Evolutionary conservation across 2,888 invertebrate genomes (phyloP).

Genomic region (Mimachlamys varia): DNA sequence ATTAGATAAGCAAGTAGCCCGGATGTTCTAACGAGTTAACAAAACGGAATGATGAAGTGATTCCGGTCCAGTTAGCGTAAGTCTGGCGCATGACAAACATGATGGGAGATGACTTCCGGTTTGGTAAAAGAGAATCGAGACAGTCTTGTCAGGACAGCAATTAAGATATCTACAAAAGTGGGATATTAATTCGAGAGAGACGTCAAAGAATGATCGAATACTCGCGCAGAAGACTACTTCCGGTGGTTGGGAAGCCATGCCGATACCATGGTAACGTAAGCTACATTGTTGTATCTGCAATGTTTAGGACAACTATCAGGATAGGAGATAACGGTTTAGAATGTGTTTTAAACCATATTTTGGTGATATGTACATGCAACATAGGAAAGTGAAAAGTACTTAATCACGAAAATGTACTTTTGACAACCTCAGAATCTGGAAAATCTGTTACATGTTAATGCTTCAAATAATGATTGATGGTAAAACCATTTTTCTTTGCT

Average conservation of each 20-base stretch:
- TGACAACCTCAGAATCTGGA: too few relatives aligned
- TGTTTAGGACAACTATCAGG: neutral
- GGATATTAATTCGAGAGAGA: neutral
- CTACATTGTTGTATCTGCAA: too few relatives aligned
- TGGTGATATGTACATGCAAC: neutral
- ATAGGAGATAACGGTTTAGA: neutral
- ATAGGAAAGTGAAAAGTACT: too few relatives aligned
- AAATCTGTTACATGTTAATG: too few relatives aligned
- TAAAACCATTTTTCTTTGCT: neutral
- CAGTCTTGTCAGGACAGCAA: neutral
- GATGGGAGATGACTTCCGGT: neutral
- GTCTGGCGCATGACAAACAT: neutral
- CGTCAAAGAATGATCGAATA: neutral
- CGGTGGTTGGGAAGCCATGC: neutral
- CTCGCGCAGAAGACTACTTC: neutral
- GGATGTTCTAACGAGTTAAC: constrained; percentile 3
- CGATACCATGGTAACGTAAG: neutral
- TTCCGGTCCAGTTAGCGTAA: constrained; percentile 3
- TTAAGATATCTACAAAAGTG: neutral
- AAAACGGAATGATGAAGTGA: neutral
- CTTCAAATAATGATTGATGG: too few relatives aligned
- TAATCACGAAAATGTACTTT: too few relatives aligned
- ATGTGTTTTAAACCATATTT: too few relatives aligned
- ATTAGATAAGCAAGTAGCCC: neutral
- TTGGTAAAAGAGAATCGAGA: neutral